These are phyloP conservation scores for Corvus moneduloides DNA, from an alignment of 2,113 vertebrate genomes.

Conservation along the genomic window DNA sequence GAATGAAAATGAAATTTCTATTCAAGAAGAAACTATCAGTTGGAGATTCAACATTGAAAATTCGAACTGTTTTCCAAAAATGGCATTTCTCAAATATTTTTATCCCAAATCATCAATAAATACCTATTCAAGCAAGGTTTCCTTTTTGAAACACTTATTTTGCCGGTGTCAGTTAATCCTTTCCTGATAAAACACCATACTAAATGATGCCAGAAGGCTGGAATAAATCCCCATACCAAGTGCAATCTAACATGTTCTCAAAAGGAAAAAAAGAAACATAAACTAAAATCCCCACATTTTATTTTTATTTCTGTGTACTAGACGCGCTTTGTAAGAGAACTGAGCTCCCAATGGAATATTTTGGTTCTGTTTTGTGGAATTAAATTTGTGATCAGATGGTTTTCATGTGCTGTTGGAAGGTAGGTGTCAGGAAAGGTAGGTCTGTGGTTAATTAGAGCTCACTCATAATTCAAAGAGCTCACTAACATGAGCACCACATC, in stretches of 20 bases:
- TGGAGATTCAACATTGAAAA: not conserved
- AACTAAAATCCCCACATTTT: not conserved
- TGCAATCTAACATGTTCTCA: not conserved
- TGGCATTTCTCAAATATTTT: not conserved
- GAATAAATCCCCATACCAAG: not conserved
- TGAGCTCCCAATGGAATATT: not conserved
- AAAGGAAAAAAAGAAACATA: not conserved
- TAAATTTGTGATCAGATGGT: not conserved
- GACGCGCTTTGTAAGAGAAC: not conserved
- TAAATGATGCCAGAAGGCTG: not conserved
- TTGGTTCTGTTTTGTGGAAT: not conserved
- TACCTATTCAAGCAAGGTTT: not conserved
- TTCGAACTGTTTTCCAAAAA: not conserved
- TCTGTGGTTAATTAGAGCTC: not conserved
- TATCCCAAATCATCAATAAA: not conserved
- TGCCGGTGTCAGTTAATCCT: not conserved
- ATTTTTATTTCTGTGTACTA: not conserved
- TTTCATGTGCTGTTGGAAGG: not conserved
- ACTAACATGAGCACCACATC: not conserved
- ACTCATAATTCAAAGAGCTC: not conserved
- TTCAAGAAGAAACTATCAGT: not conserved
- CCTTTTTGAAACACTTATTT: not conserved
- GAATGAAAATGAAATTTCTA: not conserved
- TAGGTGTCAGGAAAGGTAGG: not conserved
- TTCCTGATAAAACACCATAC: not conserved